Percentiles rank a stretch among this genome's conserved stretches.
phyloP scores from a whole-genome alignment of 2,888 invertebrate species.

The Ametastegia equiseti region DNA sequence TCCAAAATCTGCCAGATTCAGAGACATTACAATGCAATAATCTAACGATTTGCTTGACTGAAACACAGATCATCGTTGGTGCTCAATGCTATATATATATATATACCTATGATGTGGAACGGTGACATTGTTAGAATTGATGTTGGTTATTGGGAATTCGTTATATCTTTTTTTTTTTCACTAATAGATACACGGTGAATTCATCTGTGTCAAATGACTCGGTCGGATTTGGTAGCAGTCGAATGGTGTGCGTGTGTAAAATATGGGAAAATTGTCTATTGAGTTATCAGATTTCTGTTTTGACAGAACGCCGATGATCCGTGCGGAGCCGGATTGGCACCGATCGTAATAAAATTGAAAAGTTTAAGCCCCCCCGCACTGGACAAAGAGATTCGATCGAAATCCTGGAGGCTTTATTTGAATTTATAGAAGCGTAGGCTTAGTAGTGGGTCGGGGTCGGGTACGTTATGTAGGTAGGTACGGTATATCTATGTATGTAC shows the following conservation, averaged over 20 bases:
- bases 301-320: constrained; percentile 73
- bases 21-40: no score
- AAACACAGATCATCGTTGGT: no score
- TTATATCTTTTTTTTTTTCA: no score
- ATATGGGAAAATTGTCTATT: background rate
- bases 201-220: no score
- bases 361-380: constrained; percentile 45
- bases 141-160: no score
- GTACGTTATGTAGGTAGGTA: background rate
- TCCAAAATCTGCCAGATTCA: no score
- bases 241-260: background rate
- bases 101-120: no score
- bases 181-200: no score
- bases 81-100: background rate
- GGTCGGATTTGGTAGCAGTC: no score
- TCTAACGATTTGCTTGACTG: no score
- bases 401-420: constrained; percentile 62
- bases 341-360: constrained; percentile 49
- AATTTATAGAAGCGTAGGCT: constrained; percentile 61
- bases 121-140: no score
- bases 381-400: constrained; percentile 59
- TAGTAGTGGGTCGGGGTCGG: background rate
- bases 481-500: background rate
- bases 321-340: constrained; percentile 53
- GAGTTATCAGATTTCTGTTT: constrained; percentile 73